phyloP scores from a whole-genome alignment of 2,888 invertebrate genomes.

The Stenodema calcarata region DNA sequence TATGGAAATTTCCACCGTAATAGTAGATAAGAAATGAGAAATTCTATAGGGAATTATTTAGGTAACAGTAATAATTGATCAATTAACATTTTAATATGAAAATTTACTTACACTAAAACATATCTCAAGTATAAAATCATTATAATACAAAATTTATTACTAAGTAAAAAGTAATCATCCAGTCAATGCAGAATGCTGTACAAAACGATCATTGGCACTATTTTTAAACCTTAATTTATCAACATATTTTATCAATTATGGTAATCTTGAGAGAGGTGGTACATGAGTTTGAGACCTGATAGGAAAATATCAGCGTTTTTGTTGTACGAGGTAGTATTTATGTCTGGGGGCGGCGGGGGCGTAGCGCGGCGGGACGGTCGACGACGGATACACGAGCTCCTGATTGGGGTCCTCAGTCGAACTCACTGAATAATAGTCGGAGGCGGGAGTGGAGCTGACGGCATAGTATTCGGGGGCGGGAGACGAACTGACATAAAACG shows the following conservation, averaged over 20 bases:
- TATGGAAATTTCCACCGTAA: too few relatives aligned
- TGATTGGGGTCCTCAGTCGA: not conserved
- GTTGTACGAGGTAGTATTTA: constrained; percentile 27
- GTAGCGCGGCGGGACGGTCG: constrained; percentile 33
- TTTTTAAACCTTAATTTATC: not conserved
- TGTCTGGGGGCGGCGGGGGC: not conserved
- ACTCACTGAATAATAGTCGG: constrained; percentile 3
- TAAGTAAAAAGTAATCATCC: not conserved
- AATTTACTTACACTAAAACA: not conserved
- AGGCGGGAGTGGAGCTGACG: constrained; percentile 7
- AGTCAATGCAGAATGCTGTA: not conserved
- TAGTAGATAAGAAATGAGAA: too few relatives aligned
- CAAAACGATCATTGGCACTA: not conserved
- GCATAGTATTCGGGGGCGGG: constrained; percentile 24
- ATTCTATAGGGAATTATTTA: too few relatives aligned
- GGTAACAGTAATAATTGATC: too few relatives aligned
- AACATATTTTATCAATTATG: not conserved
- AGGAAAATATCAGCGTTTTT: not conserved
- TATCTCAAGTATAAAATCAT: not conserved
- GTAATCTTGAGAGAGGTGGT: not conserved
- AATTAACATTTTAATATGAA: not conserved
- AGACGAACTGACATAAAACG: constrained; percentile 1
- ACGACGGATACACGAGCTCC: constrained; percentile 29
- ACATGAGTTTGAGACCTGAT: not conserved
- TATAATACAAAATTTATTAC: not conserved